Base-by-base conservation (phyloP, 1,140 invertebrate species). In the Pseudomyrmex dendroicus region DNA sequence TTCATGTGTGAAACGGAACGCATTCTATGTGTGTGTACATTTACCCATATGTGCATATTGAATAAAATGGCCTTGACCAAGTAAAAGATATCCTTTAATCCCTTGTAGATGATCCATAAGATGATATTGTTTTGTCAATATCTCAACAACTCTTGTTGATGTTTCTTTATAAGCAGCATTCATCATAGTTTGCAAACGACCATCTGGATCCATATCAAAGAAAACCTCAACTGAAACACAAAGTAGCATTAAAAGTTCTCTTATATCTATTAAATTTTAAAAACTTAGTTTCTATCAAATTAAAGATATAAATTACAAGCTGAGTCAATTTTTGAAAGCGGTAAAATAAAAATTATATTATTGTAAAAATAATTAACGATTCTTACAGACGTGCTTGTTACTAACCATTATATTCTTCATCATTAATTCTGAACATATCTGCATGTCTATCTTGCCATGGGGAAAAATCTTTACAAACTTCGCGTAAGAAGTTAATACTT, bases 11-110 rank as follows among this genome's bases (percentile, higher is more conserved):
- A 25, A 25, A 25, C 25, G 25, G 25, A 25, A 25, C 25, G 25
- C 25, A 25, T 0, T 2, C 25, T 25, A 25, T 25, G 2, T 25
- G 25, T 25, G 25, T 25, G 25, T 25, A 25, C 2, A 7, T 35
- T 35, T 0, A 35, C 35, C 5, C 35, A 35, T 35, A 35, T 35
- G 25, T 46, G 59, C 20, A 70, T 35, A 52, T 90, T 98, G 96
- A 88, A 99, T 98, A 93, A 99, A 99, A 94, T 99, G 98, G 10
- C 98, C 98, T 95, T 99, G 98, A 15, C 98, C 98, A 4, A 99
- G 95, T 46, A 99, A 95, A 84, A 99, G 95, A 94, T 99, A 99
- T 72, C 97, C 96, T 84, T 98, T 96, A 92, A 99, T 96, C 7
- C 98, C 98, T 86, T 98, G 97, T 56, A 99, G 95, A 95, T 99